phyloP scores from a whole-genome alignment of 2,797 vertebrate genomes.

The Sandelia bainsii region DNA sequence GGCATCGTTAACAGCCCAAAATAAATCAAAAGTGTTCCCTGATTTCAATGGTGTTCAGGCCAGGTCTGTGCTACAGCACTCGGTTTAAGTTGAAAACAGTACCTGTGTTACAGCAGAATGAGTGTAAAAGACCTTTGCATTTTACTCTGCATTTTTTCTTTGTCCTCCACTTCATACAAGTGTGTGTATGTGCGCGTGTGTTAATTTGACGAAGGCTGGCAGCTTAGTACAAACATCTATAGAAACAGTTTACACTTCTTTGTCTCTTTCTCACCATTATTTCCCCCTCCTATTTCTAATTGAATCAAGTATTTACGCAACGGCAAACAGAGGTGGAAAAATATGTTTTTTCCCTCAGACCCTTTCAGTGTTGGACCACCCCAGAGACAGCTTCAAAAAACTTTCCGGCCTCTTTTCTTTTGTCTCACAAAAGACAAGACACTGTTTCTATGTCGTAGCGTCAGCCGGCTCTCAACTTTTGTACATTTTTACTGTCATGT shows the following conservation, averaged over 20 bases:
- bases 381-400: constrained; percentile 66
- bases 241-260: constrained; percentile 43
- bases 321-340: constrained; percentile 31
- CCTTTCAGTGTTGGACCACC: constrained; percentile 76
- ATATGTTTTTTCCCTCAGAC: constrained; percentile 42
- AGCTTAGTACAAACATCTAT: constrained; percentile 36
- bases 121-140: neutral
- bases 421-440: neutral
- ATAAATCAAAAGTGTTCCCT: constrained; percentile 13
- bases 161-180: neutral
- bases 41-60: neutral
- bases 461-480: neutral
- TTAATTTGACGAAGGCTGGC: constrained; percentile 24
- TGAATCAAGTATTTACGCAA: constrained; percentile 47
- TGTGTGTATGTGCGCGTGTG: neutral
- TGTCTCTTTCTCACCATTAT: constrained; percentile 20
- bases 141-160: constrained; percentile 46
- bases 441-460: neutral
- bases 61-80: neutral
- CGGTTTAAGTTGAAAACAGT: constrained; percentile 56
- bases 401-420: neutral
- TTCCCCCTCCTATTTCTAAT: constrained; percentile 45
- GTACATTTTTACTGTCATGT: neutral
- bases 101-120: constrained; percentile 14
- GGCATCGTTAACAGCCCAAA: neutral